Conservation (phyloP, 2,797 vertebrate species). For the Phalloptychus januarius region DNA sequence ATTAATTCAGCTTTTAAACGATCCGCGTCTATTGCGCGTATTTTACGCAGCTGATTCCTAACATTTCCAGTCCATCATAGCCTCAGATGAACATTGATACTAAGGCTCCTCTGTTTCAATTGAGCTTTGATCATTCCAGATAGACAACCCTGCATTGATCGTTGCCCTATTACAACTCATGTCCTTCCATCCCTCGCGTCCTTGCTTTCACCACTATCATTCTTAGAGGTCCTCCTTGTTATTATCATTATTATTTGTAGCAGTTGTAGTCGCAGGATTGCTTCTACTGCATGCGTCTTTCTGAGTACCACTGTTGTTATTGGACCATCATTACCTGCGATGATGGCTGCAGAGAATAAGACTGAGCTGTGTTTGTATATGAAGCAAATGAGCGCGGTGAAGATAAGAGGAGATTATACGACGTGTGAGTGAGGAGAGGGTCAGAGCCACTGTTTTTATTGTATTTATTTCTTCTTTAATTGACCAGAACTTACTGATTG, state of each 20-base stretch:
- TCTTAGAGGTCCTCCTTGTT: background rate
- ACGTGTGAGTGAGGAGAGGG: constrained; percentile 22
- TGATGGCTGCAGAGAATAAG: constrained; percentile 19
- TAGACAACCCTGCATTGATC: constrained; percentile 53
- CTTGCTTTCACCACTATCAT: constrained; percentile 34
- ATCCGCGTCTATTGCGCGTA: background rate
- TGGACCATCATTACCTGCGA: constrained; percentile 52
- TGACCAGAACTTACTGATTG: background rate
- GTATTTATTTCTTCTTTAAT: background rate
- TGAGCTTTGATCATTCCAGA: constrained; percentile 45
- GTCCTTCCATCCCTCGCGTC: constrained; percentile 12
- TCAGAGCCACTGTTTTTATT: background rate
- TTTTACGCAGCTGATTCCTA: background rate
- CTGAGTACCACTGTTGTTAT: constrained; percentile 40
- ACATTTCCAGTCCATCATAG: constrained; percentile 16
- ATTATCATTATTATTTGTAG: constrained; percentile 35
- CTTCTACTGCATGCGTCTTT: constrained; percentile 35
- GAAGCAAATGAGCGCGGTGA: constrained; percentile 40
- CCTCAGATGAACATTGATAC: constrained; percentile 26
- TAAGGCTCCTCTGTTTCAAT: constrained; percentile 9
- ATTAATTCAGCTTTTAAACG: background rate
- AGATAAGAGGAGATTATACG: constrained; percentile 15
- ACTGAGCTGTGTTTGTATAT: constrained; percentile 42
- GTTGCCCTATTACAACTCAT: constrained; percentile 44
- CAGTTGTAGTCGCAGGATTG: background rate